phyloP scores from a whole-genome alignment of 2,888 invertebrate species.

The Synanthedon myopaeformis region DNA sequence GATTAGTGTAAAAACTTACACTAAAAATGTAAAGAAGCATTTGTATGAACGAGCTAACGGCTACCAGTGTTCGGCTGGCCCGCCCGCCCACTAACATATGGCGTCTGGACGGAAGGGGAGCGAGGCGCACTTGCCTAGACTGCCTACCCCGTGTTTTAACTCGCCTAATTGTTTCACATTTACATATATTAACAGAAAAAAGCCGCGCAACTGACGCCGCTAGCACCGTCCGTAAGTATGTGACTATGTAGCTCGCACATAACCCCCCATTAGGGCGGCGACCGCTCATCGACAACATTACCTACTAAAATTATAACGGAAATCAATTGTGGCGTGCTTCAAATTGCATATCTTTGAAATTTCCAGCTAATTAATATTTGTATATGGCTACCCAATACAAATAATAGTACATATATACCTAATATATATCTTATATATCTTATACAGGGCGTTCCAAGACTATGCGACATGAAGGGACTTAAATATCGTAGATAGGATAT shows the following conservation, averaged over 20 bases:
- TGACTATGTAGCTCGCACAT: constrained; percentile 29
- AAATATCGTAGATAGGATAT: too few species aligned
- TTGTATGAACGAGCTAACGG: not conserved
- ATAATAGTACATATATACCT: not conserved
- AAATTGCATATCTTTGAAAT: constrained; percentile 26
- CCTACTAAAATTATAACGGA: constrained; percentile 50
- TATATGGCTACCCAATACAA: constrained; percentile 4
- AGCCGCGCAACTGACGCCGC: constrained; percentile 55
- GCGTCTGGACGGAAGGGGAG: constrained; percentile 50
- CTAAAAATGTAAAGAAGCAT: not conserved
- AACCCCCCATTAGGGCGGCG: constrained; percentile 27
- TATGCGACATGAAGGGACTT: too few species aligned
- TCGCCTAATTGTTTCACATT: constrained; percentile 69
- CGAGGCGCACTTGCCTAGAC: constrained; percentile 60
- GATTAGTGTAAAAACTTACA: not conserved
- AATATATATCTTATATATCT: too few species aligned
- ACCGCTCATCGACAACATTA: constrained; percentile 31
- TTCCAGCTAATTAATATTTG: constrained; percentile 4
- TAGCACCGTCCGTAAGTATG: constrained; percentile 51
- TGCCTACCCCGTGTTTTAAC: constrained; percentile 68
- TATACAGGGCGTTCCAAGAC: too few species aligned
- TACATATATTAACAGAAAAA: constrained; percentile 67
- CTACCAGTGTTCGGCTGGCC: constrained; percentile 1
- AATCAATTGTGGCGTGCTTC: constrained; percentile 43
- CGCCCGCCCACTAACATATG: constrained; percentile 62